These are phyloP conservation scores for Leucania comma DNA, from an alignment of 2,888 invertebrate genomes.

Conservation along the genomic window DNA sequence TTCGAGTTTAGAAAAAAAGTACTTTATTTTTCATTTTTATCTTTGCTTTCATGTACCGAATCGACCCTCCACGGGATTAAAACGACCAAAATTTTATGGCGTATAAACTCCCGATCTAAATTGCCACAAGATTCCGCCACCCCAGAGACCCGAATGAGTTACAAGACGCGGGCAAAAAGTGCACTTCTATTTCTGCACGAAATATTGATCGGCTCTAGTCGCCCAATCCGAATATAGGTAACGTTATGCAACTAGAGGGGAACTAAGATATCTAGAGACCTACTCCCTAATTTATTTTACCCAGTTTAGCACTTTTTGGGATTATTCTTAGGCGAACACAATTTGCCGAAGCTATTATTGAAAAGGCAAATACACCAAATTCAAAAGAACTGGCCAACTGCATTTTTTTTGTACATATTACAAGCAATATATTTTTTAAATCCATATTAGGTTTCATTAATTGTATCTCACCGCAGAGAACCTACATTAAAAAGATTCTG, in stretches of 20 bases:
- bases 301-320: constrained; percentile 8
- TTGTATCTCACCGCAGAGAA: too few species aligned
- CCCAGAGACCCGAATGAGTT: not conserved
- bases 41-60: too few species aligned
- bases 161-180: constrained; percentile 13
- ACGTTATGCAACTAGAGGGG: constrained; percentile 27
- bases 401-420: too few species aligned
- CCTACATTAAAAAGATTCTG: too few species aligned
- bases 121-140: not conserved
- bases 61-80: too few species aligned
- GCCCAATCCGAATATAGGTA: constrained; percentile 5
- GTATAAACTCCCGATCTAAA: not conserved
- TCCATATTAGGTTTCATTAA: too few species aligned
- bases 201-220: constrained; percentile 31
- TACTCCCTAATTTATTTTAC: not conserved
- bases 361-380: not conserved
- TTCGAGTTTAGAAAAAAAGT: too few species aligned
- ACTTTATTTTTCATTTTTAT: too few species aligned
- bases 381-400: too few species aligned
- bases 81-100: too few species aligned
- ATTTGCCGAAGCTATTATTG: not conserved
- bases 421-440: too few species aligned
- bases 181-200: constrained; percentile 30
- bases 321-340: not conserved
- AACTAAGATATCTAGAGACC: constrained; percentile 1